Base-by-base conservation (phyloP, 2,797 vertebrate species). In the Darevskia nairensis region DNA sequence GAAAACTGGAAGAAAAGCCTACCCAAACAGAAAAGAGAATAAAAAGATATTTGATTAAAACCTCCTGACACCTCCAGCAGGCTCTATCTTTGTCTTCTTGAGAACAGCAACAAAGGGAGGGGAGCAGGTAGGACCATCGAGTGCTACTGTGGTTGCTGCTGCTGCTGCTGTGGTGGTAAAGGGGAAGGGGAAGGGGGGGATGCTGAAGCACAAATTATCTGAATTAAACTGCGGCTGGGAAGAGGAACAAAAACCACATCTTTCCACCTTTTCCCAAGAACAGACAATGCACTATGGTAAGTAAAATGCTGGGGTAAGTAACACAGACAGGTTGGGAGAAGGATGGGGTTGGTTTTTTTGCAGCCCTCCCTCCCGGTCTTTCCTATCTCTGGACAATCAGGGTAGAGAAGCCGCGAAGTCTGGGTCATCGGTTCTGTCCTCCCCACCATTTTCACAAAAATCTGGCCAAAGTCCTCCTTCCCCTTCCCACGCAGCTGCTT, bases 31-130 rank as follows among this genome's bases (percentile, higher is more conserved):
- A 87, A 84, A 90, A 87, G 61, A 90, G 84, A 89, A 81, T 89
- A 90, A 90, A 87, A 90, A 87, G 82, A 50, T 90, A 84, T 44
- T 84, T 68, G 81, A 68, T 87, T 90, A 87, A 90, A 90, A 84
- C 82, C 76, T 85, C 71, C 27, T 68, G 82, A 75, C 71, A 81
- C 41, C 69, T 85, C 78, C 88, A 89, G 59, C 69, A 89, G 79
- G 78, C 74, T 88, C 46, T 76, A 39, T 75, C 59, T 79, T 80
- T 78, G 32, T 81, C 78, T 89, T 74, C 71, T 71, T 84, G 44
- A 76, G 81, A 78, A 86, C 71, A 59, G 17, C 72, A 87, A 64
- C 17, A 55, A 55, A 75, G 78, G 39, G 83, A 19, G 88, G 44
- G 61, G 83, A 79, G n/a, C 55, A 74, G 27, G 21, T 25, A 8